Base-by-base conservation (phyloP, 2,797 vertebrate species). In the Valencia hispanica region DNA sequence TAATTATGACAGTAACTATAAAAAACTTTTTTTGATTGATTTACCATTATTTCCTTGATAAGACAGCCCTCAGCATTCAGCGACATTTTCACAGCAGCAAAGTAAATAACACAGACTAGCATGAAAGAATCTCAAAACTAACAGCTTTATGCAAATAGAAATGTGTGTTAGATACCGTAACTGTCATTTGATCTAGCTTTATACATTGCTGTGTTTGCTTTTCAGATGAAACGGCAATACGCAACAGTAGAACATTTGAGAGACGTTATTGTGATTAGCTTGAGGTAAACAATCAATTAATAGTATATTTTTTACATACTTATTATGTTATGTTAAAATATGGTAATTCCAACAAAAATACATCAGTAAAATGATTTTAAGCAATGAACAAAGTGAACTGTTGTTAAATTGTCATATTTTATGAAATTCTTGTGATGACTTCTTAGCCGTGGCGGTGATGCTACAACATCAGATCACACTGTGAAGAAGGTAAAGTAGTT, bases 191-290 rank as follows among this genome's bases (percentile, higher is more conserved):
- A 12, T 45, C n/a, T n/a, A n/a, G n/a, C n/a, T n/a, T n/a, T n/a
- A n/a, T n/a, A n/a, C 30, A 70, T 25, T 5, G 11, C 2, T 68
- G 66, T 45, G 27, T n/a, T 3, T 57, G 1, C 43, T 25, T 88
- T 87, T 74, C 83, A 90, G 88, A 90, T 90, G 86, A 4, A 1
- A 2, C 2, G 0, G 1, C 83, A 53, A 79, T 90, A 90, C 61
- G 6, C 6, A 0, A 59, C 55, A 0, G 11, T 88, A 27, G 0
- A 0, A 34, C 22, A 75, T 51, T 79, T 87, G 27, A 74, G 68
- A 78, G 47, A n/a, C 25, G 79, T 90, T 1, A 4, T 70, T 17
- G 88, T 88, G 12, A 80, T 4, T 1, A 55, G 5, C n/a, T 41
- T 90, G 11, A 81, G 85, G 88, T 88, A 84, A 59, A 36, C 36